Base-by-base conservation (phyloP, 2,888 invertebrate species). In the Meiosimyza decipiens region DNA sequence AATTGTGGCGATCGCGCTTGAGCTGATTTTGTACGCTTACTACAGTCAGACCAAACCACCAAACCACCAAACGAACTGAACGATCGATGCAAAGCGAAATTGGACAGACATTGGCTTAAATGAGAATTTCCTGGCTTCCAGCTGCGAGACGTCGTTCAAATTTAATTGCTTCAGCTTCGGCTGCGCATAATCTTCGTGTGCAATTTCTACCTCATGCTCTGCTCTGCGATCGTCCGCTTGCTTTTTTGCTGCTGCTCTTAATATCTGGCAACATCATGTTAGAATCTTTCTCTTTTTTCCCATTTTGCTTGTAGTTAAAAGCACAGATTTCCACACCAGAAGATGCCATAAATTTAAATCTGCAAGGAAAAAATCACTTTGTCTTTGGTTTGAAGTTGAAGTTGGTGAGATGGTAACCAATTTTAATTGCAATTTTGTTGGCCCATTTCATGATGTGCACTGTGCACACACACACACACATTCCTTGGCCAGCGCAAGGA, bases 111-210 rank as follows among this genome's bases (percentile, higher is more conserved):
- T 74, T 74, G 76, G 77, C 77, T 80, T 86, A 85, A 86, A 86
- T 86, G 85, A 87, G 83, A 84, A 82, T 86, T 86, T 86, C 86
- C 86, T 86, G 86, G 85, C 86, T 83, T 85, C 86, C 86, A 87
- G 84, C 84, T 82, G 86, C 77, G 87, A 79, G 80, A 80, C 81
- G 82, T 81, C 83, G 81, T 82, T 82, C 81, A 80, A 82, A 82
- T 85, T 86, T 87, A 86, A 86, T 86, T 87, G 85, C 84, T 83
- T 84, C 82, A 68, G 71, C 66, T 28, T 63, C 64, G 59, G 22
- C 66, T 64, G 71, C 73, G 75, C 75, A 75, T 73, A 75, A 75
- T 75, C 75, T 75, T 75, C 75, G 74, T 76, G 74, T 72, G 74
- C 74, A 71, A 67, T 73, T 75, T 62, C 40, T 70, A 47, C 57